Conservation (phyloP, 30 jellyfish, hydroid and myxozoan genomes). For the Chrysaora quinquecirrha region DNA sequence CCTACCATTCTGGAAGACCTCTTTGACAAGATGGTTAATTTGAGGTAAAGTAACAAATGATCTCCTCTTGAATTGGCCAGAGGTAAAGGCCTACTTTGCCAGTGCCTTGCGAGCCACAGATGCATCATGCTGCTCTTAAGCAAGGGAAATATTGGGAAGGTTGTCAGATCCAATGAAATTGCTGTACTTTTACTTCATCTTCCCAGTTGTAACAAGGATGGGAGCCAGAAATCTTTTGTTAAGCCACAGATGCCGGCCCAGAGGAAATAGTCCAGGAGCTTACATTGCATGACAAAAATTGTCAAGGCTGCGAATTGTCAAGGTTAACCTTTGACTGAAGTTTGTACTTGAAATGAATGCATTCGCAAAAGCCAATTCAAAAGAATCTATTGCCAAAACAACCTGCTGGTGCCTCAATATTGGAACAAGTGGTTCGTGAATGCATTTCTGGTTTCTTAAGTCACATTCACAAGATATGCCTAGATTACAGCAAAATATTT, state of each 20-base stretch:
- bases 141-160: slow-evolving; percentile 50
- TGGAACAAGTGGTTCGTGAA: too few relatives aligned
- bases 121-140: slow-evolving; percentile 52
- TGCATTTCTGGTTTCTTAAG: too few relatives aligned
- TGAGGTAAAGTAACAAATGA: slow-evolving; percentile 44
- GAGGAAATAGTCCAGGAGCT: slow-evolving; percentile 60
- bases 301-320: slow-evolving; percentile 34
- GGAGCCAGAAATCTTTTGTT: slow-evolving; percentile 50
- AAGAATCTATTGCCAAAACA: too few relatives aligned
- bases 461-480: too few relatives aligned
- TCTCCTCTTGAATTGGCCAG: slow-evolving; percentile 65
- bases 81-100: slow-evolving; percentile 62
- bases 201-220: slow-evolving; percentile 63
- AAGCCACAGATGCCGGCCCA: slow-evolving; percentile 61
- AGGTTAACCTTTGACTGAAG: slow-evolving; percentile 59
- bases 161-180: slow-evolving; percentile 61
- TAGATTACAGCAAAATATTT: too few relatives aligned
- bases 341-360: slow-evolving; percentile 32
- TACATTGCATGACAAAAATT: slow-evolving; percentile 36
- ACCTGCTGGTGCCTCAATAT: too few relatives aligned
- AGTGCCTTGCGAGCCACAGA: slow-evolving; percentile 51
- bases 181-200: slow-evolving; percentile 45
- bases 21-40: slow-evolving; percentile 53
- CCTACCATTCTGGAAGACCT: slow-evolving; percentile 54
- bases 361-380: too few relatives aligned